Percentiles rank a stretch among this genome's conserved stretches.
Evolutionary conservation across 2,113 vertebrate genomes (phyloP).

Genomic region (Hippocampus guttulatus): DNA sequence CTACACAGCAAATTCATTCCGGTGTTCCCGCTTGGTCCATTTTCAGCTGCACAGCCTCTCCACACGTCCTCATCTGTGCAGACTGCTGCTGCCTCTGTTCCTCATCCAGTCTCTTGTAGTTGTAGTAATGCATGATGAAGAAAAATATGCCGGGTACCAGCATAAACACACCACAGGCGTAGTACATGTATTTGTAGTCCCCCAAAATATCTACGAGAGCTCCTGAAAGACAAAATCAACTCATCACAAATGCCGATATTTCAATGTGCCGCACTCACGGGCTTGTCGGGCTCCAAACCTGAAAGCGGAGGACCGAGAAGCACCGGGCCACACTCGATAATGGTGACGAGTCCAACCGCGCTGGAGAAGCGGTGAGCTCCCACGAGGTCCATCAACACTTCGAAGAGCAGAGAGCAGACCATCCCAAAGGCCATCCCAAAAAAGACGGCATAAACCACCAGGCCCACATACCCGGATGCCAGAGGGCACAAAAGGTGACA

Average conservation of each 20-base stretch:
- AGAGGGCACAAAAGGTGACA: constrained; percentile 79
- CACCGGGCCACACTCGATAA: constrained; percentile 75
- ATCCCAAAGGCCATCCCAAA: constrained; percentile 76
- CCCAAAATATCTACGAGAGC: constrained; percentile 75
- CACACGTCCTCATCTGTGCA: constrained; percentile 51
- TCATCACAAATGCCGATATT: background rate
- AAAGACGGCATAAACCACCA: constrained; percentile 67
- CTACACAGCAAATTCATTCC: constrained; percentile 20
- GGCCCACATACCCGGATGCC: constrained; percentile 63
- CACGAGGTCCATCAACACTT: constrained; percentile 78
- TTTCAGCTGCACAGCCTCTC: constrained; percentile 39
- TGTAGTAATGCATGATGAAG: constrained; percentile 81
- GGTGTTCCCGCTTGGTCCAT: constrained; percentile 21
- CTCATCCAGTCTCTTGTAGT: constrained; percentile 76
- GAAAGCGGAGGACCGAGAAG: constrained; percentile 78
- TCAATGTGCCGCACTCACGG: background rate
- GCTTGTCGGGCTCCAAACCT: constrained; percentile 63
- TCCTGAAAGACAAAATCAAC: constrained; percentile 58
- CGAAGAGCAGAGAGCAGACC: constrained; percentile 78
- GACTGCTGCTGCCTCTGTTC: constrained; percentile 48
- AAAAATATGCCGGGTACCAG: constrained; percentile 76
- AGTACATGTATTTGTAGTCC: constrained; percentile 81
- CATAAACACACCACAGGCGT: constrained; percentile 75
- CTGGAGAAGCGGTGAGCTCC: constrained; percentile 74
- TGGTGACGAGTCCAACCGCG: constrained; percentile 77